These are phyloP conservation scores for Bungarus multicinctus DNA, from an alignment of 2,113 vertebrate genomes.

Conservation along the genomic window DNA sequence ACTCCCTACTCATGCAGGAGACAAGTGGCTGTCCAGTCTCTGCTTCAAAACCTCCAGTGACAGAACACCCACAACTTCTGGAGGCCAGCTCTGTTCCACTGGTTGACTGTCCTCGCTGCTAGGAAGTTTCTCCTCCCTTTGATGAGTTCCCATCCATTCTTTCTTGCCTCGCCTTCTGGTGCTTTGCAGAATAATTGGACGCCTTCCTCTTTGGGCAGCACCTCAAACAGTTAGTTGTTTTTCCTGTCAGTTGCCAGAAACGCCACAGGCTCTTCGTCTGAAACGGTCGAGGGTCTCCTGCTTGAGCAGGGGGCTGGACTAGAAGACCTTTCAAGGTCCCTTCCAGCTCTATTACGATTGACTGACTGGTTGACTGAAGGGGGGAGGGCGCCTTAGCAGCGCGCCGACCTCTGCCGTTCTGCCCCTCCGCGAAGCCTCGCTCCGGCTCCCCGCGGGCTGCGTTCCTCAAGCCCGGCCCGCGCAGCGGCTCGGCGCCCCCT, in stretches of 20 bases:
- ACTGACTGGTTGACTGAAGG: no score
- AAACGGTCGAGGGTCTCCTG: background rate
- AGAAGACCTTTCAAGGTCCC: background rate
- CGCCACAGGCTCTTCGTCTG: background rate
- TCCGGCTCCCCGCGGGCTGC: background rate
- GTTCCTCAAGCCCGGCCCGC: background rate
- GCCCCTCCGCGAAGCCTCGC: no score
- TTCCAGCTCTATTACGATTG: background rate
- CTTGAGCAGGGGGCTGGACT: background rate
- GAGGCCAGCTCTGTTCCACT: background rate
- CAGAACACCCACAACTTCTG: background rate
- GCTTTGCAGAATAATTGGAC: background rate
- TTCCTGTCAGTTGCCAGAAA: background rate
- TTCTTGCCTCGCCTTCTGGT: no score
- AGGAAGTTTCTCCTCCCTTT: no score
- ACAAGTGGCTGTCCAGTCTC: background rate
- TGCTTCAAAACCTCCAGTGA: background rate
- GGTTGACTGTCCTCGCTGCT: background rate
- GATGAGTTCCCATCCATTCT: no score
- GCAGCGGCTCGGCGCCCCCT: background rate
- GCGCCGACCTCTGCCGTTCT: no score
- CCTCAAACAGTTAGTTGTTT: background rate
- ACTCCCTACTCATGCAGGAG: no score
- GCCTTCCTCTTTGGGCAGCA: background rate
- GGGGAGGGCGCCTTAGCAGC: background rate